phyloP scores from a whole-genome alignment of 2,113 vertebrate species.

The Butorides virescens region DNA sequence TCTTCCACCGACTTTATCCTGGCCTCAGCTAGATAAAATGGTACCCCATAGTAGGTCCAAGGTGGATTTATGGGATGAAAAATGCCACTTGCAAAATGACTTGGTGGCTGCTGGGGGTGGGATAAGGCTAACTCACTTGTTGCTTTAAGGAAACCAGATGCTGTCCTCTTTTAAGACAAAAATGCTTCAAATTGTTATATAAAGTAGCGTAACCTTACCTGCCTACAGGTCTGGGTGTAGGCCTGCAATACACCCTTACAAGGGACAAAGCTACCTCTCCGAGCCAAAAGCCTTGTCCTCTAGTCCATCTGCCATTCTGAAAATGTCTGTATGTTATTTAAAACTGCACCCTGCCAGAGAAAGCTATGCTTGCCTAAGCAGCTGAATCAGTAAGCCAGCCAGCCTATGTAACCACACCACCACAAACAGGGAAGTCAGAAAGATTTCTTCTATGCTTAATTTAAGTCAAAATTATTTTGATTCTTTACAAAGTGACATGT shows the following conservation, averaged over 20 bases:
- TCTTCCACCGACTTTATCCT: accelerated
- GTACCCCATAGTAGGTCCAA: background rate
- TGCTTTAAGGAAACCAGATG: background rate
- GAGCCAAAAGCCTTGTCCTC: background rate
- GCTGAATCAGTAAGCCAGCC: background rate
- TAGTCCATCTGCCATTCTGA: background rate
- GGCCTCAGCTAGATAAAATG: no score
- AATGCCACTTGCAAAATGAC: background rate
- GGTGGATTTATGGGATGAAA: background rate
- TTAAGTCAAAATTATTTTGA: background rate
- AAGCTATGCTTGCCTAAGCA: background rate
- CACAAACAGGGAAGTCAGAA: background rate
- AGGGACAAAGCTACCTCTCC: background rate
- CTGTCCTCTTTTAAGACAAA: background rate
- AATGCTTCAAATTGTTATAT: accelerated
- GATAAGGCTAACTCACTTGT: accelerated
- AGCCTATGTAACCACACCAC: background rate
- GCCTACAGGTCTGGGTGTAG: background rate
- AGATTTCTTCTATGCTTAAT: background rate
- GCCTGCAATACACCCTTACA: background rate
- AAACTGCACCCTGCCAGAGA: background rate
- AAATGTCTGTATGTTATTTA: accelerated
- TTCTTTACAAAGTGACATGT: background rate
- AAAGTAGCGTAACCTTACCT: accelerated
- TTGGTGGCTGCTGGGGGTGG: background rate